Evolutionary conservation across 2,113 vertebrate species (phyloP).

Genomic region (Morone saxatilis): DNA sequence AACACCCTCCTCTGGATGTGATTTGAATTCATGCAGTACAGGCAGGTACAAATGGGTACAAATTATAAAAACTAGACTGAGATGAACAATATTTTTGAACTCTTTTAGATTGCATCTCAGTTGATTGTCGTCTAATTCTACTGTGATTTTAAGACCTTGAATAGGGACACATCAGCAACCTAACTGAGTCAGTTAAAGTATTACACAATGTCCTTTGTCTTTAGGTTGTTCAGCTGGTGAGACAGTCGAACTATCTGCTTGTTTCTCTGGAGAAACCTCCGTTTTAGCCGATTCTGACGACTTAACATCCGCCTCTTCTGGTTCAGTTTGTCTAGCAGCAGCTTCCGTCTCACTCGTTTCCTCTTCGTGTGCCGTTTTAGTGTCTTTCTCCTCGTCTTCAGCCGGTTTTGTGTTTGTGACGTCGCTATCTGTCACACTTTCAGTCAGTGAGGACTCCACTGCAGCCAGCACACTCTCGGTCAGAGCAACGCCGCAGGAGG

Average conservation of each 20-base stretch:
- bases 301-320: conserved; percentile 20
- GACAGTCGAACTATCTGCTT: conserved; percentile 1
- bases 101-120: background rate
- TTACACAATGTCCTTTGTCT: conserved; percentile 67
- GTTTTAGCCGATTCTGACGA: conserved; percentile 23
- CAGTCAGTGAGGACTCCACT: conserved; percentile 1
- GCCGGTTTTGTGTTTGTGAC: conserved; percentile 3
- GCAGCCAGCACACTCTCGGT: background rate
- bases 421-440: conserved; percentile 2
- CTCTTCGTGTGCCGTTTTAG: conserved; percentile 1
- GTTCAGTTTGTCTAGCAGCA: conserved; percentile 23
- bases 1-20: background rate
- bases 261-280: conserved; percentile 27
- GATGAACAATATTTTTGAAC: background rate
- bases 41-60: background rate
- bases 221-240: conserved; percentile 40
- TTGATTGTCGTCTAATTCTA: conserved; percentile 1
- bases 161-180: background rate
- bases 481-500: background rate
- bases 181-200: conserved; percentile 62
- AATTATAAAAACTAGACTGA: conserved; percentile 2
- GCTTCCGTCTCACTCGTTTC: conserved; percentile 26
- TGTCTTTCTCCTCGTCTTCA: conserved; percentile 8
- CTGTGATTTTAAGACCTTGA: conserved; percentile 18
- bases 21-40: background rate